Conservation (phyloP, 1,140 invertebrate species). For the Drosophila kurseongensis region DNA sequence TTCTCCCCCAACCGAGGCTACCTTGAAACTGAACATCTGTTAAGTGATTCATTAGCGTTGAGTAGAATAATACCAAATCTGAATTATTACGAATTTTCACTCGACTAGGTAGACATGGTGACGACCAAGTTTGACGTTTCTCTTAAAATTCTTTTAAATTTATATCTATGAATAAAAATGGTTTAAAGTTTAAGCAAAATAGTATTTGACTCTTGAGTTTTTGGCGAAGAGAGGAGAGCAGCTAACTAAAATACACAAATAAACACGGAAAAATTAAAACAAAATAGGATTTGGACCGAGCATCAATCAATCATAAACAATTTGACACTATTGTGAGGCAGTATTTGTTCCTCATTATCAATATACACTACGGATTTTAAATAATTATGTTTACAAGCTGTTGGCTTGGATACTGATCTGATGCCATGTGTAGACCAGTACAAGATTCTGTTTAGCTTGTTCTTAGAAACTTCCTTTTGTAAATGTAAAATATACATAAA, state of each 20-base stretch:
- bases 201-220: slow-evolving; percentile 42
- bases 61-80: slow-evolving; percentile 46
- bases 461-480: no score
- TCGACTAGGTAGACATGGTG: slow-evolving; percentile 62
- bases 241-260: slow-evolving; percentile 28
- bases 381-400: no score
- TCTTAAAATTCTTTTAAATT: slow-evolving; percentile 43
- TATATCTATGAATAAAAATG: slow-evolving; percentile 54
- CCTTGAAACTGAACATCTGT: slow-evolving; percentile 66
- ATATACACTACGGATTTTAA: no score
- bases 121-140: slow-evolving; percentile 56
- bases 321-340: no score
- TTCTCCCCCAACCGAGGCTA: slow-evolving; percentile 6
- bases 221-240: not conserved
- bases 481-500: no score
- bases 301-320: slow-evolving; percentile 6
- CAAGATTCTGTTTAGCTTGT: no score
- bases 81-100: slow-evolving; percentile 50
- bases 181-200: slow-evolving; percentile 53
- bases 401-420: no score
- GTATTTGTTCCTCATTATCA: no score
- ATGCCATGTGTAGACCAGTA: no score
- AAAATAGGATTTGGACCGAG: not conserved
- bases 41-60: slow-evolving; percentile 74
- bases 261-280: slow-evolving; percentile 37